Evolutionary conservation across 2,888 invertebrate species (phyloP).

Genomic region (Bugula neritina): DNA sequence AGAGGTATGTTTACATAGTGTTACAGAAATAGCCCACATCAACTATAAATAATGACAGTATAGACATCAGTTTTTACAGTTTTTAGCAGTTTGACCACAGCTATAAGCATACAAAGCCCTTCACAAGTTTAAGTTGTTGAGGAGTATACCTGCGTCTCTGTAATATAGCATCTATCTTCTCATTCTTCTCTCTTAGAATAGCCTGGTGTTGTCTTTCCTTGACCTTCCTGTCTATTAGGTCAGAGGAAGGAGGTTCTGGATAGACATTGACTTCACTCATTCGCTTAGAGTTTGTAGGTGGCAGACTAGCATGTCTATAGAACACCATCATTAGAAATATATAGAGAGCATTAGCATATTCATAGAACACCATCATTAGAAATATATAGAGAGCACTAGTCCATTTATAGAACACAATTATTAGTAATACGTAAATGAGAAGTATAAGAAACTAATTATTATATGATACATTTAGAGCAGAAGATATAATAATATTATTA

Average conservation of each 20-base stretch:
- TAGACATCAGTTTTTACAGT: too few relatives aligned
- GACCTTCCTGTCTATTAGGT: conserved; percentile 38
- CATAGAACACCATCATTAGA: background rate
- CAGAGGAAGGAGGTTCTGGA: conserved; percentile 32
- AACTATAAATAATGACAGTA: too few relatives aligned
- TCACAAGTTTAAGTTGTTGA: too few relatives aligned
- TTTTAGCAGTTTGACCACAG: too few relatives aligned
- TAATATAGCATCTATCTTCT: conserved; percentile 46
- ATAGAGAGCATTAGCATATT: background rate
- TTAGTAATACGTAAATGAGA: background rate
- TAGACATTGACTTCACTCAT: conserved; percentile 18
- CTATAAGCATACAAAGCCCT: too few relatives aligned
- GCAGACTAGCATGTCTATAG: conserved; percentile 8
- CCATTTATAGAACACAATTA: background rate
- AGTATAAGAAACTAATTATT: too few relatives aligned
- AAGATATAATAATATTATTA: too few relatives aligned
- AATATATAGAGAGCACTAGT: background rate
- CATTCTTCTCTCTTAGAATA: conserved; percentile 41
- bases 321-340: background rate
- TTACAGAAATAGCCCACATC: too few relatives aligned
- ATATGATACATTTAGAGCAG: too few relatives aligned
- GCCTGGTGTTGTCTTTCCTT: conserved; percentile 41
- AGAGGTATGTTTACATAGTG: too few relatives aligned
- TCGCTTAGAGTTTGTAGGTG: background rate
- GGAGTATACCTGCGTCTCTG: conserved; percentile 44